Percentiles rank a stretch among this genome's conserved stretches.
Conservation (phyloP, 2,888 invertebrate species). For the Apoderus coryli region DNA sequence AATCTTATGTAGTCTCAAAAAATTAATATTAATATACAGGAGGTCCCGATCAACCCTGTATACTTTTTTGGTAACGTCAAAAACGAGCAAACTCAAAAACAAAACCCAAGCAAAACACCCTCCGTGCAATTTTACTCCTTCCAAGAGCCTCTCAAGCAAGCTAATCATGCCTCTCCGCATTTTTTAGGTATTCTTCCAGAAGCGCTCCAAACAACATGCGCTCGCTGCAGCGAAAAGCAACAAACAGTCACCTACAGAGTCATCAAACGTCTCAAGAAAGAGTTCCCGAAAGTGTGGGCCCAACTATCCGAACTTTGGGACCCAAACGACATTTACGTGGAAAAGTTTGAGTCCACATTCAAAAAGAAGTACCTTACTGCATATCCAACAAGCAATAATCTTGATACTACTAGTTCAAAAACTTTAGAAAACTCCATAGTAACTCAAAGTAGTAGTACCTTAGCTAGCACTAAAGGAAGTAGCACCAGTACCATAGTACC, state of each 20-base stretch:
- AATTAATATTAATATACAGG: too few species aligned
- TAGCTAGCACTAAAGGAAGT: neutral
- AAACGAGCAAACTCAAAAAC: too few species aligned
- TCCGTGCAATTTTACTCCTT: too few species aligned
- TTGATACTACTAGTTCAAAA: conserved; percentile 8
- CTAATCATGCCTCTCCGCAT: too few species aligned
- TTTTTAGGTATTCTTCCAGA: conserved; percentile 53
- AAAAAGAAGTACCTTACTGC: conserved; percentile 7
- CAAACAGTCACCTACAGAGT: conserved; percentile 48
- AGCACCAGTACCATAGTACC: conserved; percentile 4
- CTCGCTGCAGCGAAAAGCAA: conserved; percentile 51
- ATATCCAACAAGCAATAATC: conserved; percentile 12
- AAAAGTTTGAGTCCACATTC: conserved; percentile 31
- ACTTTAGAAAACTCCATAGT: conserved; percentile 5
- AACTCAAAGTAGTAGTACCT: conserved; percentile 7
- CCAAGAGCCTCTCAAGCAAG: too few species aligned
- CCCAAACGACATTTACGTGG: conserved; percentile 47
- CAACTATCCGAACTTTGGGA: conserved; percentile 51
- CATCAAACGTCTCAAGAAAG: conserved; percentile 46
- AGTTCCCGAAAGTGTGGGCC: conserved; percentile 53
- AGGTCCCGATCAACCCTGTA: too few species aligned
- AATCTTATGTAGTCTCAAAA: too few species aligned
- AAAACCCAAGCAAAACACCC: too few species aligned
- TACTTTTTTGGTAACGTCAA: too few species aligned
- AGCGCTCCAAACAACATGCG: conserved; percentile 50